Evolutionary conservation across 2,888 invertebrate species (phyloP).

Genomic region (Eristalis intricaria): DNA sequence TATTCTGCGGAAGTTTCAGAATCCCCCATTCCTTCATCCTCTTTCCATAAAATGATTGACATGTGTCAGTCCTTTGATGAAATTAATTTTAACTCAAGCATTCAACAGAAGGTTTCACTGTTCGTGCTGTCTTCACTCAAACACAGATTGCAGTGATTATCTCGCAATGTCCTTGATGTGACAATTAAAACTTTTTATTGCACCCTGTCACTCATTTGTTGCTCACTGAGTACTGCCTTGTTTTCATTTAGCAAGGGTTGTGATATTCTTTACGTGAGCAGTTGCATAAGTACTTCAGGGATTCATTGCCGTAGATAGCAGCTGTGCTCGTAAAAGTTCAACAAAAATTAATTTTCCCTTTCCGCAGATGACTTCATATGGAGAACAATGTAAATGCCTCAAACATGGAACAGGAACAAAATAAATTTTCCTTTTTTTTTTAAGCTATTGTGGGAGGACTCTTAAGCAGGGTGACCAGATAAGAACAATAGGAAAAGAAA

Average conservation of each 20-base stretch:
- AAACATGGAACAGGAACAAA: background rate
- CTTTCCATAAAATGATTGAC: too few relatives aligned
- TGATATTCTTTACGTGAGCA: background rate
- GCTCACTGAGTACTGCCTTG: too few relatives aligned
- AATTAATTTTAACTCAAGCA: background rate
- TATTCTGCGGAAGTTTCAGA: too few relatives aligned
- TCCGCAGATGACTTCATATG: background rate
- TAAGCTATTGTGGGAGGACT: too few relatives aligned
- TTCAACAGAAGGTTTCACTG: background rate
- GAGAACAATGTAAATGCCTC: background rate
- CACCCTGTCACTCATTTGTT: too few relatives aligned
- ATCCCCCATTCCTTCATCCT: too few relatives aligned
- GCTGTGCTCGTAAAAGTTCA: background rate
- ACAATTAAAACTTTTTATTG: background rate
- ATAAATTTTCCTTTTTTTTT: too few relatives aligned
- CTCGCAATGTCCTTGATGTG: background rate
- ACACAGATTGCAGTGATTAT: background rate
- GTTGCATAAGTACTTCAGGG: background rate
- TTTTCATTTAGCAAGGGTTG: background rate
- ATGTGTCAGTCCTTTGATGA: background rate
- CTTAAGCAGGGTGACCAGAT: too few relatives aligned
- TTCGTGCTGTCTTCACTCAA: background rate
- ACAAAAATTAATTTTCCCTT: background rate
- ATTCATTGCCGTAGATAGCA: background rate
- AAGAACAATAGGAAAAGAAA: too few relatives aligned